These are phyloP conservation scores for Emydoidea blandingii DNA, from an alignment of 2,797 vertebrate genomes.

Conservation along the genomic window DNA sequence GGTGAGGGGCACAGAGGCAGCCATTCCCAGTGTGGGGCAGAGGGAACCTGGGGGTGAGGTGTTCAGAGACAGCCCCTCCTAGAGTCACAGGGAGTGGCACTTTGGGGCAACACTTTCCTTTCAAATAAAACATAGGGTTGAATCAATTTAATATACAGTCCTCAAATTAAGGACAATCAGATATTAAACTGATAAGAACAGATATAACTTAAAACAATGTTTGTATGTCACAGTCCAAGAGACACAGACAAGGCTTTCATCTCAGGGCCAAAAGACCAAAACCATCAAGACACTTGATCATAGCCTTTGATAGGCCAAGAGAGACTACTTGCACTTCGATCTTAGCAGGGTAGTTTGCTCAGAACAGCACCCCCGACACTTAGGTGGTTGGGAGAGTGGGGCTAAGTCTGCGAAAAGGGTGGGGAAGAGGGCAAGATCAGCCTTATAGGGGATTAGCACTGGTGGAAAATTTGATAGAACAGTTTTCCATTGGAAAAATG, in stretches of 20 bases:
- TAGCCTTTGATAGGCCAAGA: too few relatives aligned
- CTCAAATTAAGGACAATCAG: too few relatives aligned
- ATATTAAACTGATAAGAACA: too few relatives aligned
- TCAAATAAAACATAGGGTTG: background rate
- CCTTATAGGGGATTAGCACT: background rate
- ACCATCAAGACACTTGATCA: too few relatives aligned
- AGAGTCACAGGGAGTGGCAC: background rate
- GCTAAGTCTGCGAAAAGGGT: background rate
- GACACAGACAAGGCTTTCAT: too few relatives aligned
- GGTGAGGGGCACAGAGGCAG: background rate
- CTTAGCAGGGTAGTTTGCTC: background rate
- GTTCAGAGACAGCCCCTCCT: background rate
- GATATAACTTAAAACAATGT: too few relatives aligned
- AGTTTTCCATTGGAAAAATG: background rate
- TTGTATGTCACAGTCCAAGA: too few relatives aligned
- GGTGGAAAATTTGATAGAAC: background rate
- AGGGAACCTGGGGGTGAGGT: background rate
- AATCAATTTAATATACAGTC: too few relatives aligned
- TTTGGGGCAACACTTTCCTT: background rate
- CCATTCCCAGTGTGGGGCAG: background rate
- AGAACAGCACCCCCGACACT: background rate
- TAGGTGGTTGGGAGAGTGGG: background rate
- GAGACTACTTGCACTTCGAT: too few relatives aligned
- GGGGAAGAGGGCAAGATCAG: background rate
- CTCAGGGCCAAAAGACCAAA: too few relatives aligned